Base-by-base conservation (phyloP, 2,888 invertebrate genomes). In the Fissipunctia ypsillon region DNA sequence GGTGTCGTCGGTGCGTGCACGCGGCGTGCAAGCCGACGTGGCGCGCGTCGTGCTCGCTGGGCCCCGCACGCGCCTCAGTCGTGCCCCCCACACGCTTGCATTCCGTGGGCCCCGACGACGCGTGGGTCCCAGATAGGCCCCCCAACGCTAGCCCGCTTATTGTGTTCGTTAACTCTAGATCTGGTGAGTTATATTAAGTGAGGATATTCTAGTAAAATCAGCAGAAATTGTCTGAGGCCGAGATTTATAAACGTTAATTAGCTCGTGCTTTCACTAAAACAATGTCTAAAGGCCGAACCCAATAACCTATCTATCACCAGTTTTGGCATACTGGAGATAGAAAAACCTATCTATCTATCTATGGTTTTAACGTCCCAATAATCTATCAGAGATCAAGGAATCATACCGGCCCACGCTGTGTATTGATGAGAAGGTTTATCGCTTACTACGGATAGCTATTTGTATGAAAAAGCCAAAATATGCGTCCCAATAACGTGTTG, bases 121-220 rank as follows among this genome's bases (percentile, higher is more conserved):
- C 98, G 69, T 99, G 99, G 99, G 98, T 98, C 41, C 98, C 98
- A 0, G 97, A 98, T 87, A 96, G 97, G 41, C 96, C 99, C 97
- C 84, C 99, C 97, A 85, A 99, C 98, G 86, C 98, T 97, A 90
- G 97, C 97, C 99, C 99, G 22, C 97, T 99, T 73, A 97, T 99
- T 83, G 99, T 99, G 80, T 99, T 99, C 94, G 99, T 99, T 90
- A 99, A 99, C 96, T 99, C 99, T 81, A 99, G 99, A 96, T 99
- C 99, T 87, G 97, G 97, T 97, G 78, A 52, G 61, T 45, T 6
- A 57, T 16, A 6, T 45, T 1, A 3, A 5, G 3, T 48, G 16
- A 16, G 3, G 16, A 31, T 4, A 10, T 41, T 70, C 25, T 43
- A 54, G 4, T 35, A 35, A 12, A 16, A 54, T 10, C 19, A 10